These are phyloP conservation scores for Apocheima hispidaria DNA, from an alignment of 2,888 invertebrate genomes.

Conservation along the genomic window DNA sequence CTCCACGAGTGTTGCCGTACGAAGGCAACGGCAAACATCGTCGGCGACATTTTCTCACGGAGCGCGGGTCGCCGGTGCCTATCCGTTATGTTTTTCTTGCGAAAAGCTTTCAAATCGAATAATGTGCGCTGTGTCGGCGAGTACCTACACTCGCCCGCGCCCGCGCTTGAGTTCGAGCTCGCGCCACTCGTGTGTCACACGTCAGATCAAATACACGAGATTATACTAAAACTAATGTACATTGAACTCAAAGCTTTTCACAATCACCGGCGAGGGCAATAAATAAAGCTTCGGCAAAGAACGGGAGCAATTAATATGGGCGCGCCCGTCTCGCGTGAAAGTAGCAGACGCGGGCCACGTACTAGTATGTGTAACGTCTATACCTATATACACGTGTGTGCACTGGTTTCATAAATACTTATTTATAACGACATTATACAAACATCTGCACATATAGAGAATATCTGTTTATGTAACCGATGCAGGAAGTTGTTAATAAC, in stretches of 20 bases:
- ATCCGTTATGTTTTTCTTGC: constrained; percentile 61
- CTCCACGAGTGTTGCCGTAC: constrained; percentile 72
- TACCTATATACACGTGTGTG: constrained; percentile 47
- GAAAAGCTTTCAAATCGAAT: constrained; percentile 54
- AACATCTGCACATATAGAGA: constrained; percentile 27
- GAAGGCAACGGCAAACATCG: constrained; percentile 68
- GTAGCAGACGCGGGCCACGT: constrained; percentile 74
- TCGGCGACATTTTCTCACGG: constrained; percentile 72
- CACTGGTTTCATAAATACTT: constrained; percentile 38
- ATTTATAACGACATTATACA: constrained; percentile 38
- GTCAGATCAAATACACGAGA: constrained; percentile 80
- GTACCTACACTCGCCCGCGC: constrained; percentile 32
- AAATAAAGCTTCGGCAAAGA: constrained; percentile 84
- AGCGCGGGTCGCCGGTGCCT: constrained; percentile 40
- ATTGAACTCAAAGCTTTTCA: constrained; percentile 81
- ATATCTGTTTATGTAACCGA: constrained; percentile 37
- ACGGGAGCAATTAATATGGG: constrained; percentile 86
- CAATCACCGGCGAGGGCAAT: constrained; percentile 81
- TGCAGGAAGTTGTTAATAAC: constrained; percentile 32
- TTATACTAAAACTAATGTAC: constrained; percentile 83
- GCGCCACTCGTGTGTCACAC: constrained; percentile 70
- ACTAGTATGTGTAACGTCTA: constrained; percentile 55
- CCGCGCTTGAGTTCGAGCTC: constrained; percentile 31
- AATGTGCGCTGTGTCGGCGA: constrained; percentile 47
- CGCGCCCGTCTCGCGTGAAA: constrained; percentile 82